Conservation (phyloP, 2,113 vertebrate species). For the Pomatostomus ruficeps region DNA sequence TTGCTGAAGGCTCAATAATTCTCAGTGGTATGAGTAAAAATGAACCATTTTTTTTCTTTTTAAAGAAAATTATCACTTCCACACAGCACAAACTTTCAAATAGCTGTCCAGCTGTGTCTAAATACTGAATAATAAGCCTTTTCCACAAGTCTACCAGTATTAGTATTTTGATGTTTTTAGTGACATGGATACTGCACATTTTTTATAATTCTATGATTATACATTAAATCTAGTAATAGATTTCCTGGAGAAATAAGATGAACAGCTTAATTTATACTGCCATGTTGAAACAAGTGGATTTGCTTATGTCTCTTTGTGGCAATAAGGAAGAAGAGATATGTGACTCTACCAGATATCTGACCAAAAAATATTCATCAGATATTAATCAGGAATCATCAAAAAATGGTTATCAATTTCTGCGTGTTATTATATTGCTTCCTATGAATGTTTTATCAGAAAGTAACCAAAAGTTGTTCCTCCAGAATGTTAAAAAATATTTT, state of each 20-base stretch:
- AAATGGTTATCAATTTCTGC: not conserved
- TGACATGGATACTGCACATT: not conserved
- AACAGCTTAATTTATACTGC: not conserved
- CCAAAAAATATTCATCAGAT: not conserved
- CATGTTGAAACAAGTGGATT: not conserved
- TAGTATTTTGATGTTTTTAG: not conserved
- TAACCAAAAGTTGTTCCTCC: not conserved
- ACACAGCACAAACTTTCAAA: not conserved
- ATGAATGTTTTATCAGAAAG: not conserved
- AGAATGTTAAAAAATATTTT: not conserved
- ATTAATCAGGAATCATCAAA: not conserved
- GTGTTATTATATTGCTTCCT: not conserved
- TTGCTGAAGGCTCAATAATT: not conserved
- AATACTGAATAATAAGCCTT: not conserved
- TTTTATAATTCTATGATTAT: not conserved
- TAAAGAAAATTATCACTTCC: not conserved
- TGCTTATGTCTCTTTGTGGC: not conserved
- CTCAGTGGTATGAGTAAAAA: not conserved
- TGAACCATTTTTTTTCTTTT: not conserved
- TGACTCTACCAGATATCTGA: not conserved
- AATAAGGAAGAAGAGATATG: not conserved
- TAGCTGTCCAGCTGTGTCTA: not conserved
- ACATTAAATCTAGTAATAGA: not conserved
- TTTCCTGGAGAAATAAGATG: not conserved
- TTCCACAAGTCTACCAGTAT: not conserved